Evolutionary conservation across 2,113 vertebrate genomes (phyloP).

Genomic region (Eidolon helvum): DNA sequence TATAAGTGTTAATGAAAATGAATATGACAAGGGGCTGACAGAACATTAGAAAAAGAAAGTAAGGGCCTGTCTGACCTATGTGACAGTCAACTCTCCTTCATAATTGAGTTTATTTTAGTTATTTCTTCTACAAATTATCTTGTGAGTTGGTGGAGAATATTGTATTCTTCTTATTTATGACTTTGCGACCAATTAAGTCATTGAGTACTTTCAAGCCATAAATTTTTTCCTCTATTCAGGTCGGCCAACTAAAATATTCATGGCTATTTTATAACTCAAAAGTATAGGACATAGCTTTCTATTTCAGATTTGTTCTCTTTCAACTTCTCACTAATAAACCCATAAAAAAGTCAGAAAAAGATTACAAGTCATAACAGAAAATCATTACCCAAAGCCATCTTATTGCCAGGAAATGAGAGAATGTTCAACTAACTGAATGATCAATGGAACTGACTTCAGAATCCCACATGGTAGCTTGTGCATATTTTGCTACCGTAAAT

Average conservation of each 20-base stretch:
- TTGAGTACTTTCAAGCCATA: conserved; percentile 21
- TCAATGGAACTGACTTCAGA: background rate
- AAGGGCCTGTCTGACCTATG: conserved; percentile 47
- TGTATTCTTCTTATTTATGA: conserved; percentile 15
- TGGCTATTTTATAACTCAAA: conserved; percentile 2
- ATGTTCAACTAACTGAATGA: background rate
- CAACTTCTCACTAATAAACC: conserved; percentile 13
- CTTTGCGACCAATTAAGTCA: conserved; percentile 21
- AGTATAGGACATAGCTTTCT: background rate
- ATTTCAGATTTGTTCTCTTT: conserved; percentile 12
- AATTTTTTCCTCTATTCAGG: background rate
- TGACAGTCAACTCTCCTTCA: conserved; percentile 25
- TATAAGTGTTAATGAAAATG: conserved; percentile 56
- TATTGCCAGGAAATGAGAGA: background rate
- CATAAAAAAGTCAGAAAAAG: background rate
- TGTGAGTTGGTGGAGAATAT: background rate
- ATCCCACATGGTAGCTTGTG: background rate
- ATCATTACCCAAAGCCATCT: background rate
- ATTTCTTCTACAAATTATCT: conserved; percentile 24
- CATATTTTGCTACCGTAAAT: background rate
- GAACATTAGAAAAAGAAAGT: conserved; percentile 25
- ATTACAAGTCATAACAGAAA: conserved; percentile 18
- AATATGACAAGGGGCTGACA: conserved; percentile 50
- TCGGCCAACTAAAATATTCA: conserved; percentile 44
- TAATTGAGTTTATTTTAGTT: conserved; percentile 57